A percentile compares a stretch with the other conserved stretches of the same genome.
These are phyloP conservation scores for Monodelphis domestica DNA, from an alignment of 2,797 vertebrate genomes.

Conservation along the genomic window DNA sequence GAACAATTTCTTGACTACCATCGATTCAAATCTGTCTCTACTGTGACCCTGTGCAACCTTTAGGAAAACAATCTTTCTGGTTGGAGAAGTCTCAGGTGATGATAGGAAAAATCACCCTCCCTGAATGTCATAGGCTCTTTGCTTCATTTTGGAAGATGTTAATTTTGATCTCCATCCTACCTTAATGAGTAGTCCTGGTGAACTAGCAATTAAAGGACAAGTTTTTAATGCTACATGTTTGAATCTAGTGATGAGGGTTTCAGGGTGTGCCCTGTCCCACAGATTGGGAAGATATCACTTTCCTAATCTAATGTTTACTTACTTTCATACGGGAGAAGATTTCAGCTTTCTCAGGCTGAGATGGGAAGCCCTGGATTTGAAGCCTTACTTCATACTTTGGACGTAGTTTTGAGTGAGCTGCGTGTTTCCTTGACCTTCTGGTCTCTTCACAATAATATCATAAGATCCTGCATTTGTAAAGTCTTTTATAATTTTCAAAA, in stretches of 20 bases:
- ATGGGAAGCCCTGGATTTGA: not conserved
- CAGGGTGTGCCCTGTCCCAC: not conserved
- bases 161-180: not conserved
- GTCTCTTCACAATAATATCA: not conserved
- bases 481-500: not conserved
- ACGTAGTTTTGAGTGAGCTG: not conserved
- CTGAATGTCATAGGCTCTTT: not conserved
- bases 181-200: not conserved
- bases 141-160: not conserved
- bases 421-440: not conserved
- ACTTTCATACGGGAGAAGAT: not conserved
- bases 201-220: not conserved
- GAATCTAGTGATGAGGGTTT: not conserved
- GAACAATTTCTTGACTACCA: not conserved
- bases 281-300: not conserved
- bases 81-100: not conserved
- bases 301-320: not conserved
- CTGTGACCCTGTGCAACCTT: not conserved
- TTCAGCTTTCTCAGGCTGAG: not conserved
- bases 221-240: not conserved
- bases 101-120: not conserved
- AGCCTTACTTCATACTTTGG: not conserved
- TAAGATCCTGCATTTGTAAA: not conserved
- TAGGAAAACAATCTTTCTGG: not conserved
- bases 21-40: not conserved